Evolutionary conservation across 2,888 invertebrate genomes (phyloP).

Genomic region (Agrotis exclamationis): DNA sequence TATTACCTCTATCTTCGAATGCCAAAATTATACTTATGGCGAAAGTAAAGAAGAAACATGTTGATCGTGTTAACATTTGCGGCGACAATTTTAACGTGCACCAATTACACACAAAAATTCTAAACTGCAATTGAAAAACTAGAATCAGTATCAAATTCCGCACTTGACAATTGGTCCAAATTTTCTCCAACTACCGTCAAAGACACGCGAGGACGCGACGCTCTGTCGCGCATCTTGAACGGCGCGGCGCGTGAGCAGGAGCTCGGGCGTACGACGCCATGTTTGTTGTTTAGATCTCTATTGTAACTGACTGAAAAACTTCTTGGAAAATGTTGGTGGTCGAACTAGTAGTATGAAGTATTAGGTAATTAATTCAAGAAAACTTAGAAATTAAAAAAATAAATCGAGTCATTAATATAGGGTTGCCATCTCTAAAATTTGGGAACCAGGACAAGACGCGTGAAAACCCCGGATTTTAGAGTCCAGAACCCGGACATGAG

Average conservation of each 20-base stretch:
- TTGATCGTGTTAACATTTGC: too few relatives aligned
- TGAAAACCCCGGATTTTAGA: too few relatives aligned
- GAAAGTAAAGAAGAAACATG: too few relatives aligned
- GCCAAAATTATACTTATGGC: too few relatives aligned
- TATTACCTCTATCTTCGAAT: too few relatives aligned
- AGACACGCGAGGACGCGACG: constrained; percentile 35
- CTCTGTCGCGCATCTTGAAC: constrained; percentile 29
- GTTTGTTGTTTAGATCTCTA: constrained; percentile 16
- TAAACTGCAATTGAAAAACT: background rate
- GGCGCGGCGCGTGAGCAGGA: background rate
- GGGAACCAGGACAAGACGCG: too few relatives aligned
- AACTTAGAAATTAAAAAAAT: background rate
- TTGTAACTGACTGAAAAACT: constrained; percentile 6
- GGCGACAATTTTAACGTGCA: background rate
- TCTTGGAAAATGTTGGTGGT: background rate
- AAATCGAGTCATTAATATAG: too few relatives aligned
- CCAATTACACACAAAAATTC: background rate
- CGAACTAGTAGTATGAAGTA: background rate
- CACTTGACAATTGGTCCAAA: background rate
- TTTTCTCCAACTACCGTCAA: constrained; percentile 39
- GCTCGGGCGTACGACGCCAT: constrained; percentile 2
- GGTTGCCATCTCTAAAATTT: too few relatives aligned
- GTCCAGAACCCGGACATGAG: too few relatives aligned
- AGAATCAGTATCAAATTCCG: constrained; percentile 20
- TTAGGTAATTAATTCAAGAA: background rate